Percentiles rank a stretch among this genome's conserved stretches.
Evolutionary conservation across 2,888 invertebrate species (phyloP).

Genomic region (Graphium colonna): DNA sequence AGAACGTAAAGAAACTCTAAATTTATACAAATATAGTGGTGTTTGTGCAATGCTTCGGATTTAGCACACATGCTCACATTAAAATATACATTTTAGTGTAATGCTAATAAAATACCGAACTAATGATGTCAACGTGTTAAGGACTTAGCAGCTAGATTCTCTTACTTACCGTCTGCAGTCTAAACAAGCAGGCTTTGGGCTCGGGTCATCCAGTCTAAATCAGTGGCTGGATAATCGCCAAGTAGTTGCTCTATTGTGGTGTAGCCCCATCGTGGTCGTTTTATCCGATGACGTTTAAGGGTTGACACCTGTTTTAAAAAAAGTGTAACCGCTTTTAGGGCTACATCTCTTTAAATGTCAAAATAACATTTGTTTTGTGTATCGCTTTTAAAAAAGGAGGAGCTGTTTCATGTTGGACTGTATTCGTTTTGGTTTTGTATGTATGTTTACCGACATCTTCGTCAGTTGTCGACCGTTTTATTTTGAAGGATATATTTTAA

Average conservation of each 20-base stretch:
- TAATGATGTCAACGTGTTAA: slow-evolving; percentile 10
- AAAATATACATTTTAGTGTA: background rate
- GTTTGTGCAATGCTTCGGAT: background rate
- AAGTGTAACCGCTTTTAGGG: background rate
- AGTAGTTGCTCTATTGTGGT: slow-evolving; percentile 72
- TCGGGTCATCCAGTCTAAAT: slow-evolving; percentile 58
- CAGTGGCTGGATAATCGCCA: slow-evolving; percentile 69
- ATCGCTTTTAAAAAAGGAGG: background rate
- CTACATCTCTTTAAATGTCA: background rate
- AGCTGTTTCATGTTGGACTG: too few species aligned
- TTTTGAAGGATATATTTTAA: background rate
- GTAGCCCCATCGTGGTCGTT: slow-evolving; percentile 50
- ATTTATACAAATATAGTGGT: background rate
- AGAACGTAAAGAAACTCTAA: background rate
- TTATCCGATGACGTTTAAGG: slow-evolving; percentile 53
- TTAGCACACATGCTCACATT: background rate
- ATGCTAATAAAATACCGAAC: slow-evolving; percentile 5
- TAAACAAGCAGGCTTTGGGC: slow-evolving; percentile 19
- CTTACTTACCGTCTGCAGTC: slow-evolving; percentile 2
- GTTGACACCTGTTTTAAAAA: slow-evolving; percentile 30
- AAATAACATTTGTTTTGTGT: background rate
- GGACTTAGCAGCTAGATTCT: background rate
- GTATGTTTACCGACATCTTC: background rate
- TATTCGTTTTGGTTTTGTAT: too few species aligned
- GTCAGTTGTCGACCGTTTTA: background rate